A percentile compares a stretch with the other conserved stretches of the same genome.
phyloP scores from a whole-genome alignment of 1,140 invertebrate species.

The Eumaeus atala region DNA sequence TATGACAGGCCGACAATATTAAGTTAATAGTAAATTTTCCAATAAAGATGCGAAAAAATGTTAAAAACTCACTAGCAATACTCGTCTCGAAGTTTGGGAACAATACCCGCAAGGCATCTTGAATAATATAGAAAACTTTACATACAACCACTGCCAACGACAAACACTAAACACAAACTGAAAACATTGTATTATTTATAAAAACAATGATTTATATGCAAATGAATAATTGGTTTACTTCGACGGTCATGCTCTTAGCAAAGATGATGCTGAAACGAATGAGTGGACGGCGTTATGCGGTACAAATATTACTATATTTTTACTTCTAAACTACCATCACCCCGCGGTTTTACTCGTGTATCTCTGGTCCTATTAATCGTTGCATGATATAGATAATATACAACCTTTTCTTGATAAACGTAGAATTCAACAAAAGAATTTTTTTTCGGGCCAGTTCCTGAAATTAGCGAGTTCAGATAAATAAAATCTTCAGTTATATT shows the following conservation, averaged over 20 bases:
- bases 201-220: conserved; percentile 46
- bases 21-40: not conserved
- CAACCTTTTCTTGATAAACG: no score
- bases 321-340: no score
- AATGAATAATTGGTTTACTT: conserved; percentile 31
- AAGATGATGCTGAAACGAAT: conserved; percentile 1
- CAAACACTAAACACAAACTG: conserved; percentile 29
- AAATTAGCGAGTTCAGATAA: no score
- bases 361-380: no score
- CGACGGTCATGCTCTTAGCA: conserved; percentile 45
- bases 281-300: not conserved
- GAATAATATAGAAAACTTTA: conserved; percentile 16
- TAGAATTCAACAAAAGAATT: no score
- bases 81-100: conserved; percentile 47
- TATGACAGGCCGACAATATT: not conserved
- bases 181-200: conserved; percentile 20
- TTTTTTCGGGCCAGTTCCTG: no score
- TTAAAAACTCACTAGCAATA: conserved; percentile 60
- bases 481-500: no score
- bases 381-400: no score
- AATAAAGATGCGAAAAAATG: not conserved
- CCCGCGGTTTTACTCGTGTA: no score
- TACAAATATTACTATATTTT: no score
- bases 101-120: conserved; percentile 64
- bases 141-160: conserved; percentile 20